Percentiles rank a stretch among this genome's conserved stretches.
phyloP scores from a whole-genome alignment of 2,797 vertebrate genomes.

The Tangara arthus region DNA sequence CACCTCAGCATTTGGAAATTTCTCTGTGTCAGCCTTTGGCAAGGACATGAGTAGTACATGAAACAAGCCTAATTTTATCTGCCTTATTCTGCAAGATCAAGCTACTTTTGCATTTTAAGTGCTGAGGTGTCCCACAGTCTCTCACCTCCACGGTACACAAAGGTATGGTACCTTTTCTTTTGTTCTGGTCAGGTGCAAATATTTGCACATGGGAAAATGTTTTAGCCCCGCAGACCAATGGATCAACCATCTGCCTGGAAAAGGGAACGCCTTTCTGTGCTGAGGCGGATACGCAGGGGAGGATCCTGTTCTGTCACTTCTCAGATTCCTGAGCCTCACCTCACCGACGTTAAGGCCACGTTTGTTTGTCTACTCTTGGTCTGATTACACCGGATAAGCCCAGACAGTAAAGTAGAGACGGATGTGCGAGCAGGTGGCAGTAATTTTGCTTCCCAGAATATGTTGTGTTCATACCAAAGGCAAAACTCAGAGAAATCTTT shows the following conservation, averaged over 20 bases:
- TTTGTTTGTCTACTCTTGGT: constrained; percentile 65
- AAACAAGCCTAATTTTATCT: neutral
- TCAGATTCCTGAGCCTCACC: constrained; percentile 27
- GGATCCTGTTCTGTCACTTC: constrained; percentile 73
- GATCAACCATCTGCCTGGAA: constrained; percentile 74
- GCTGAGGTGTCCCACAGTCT: constrained; percentile 77
- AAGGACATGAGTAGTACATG: neutral
- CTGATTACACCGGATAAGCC: constrained; percentile 62
- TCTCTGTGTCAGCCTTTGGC: neutral
- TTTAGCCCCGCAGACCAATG: constrained; percentile 49
- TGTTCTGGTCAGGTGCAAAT: constrained; percentile 75
- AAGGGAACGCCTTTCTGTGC: constrained; percentile 67
- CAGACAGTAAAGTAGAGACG: neutral
- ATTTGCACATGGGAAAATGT: constrained; percentile 74
- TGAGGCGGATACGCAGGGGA: constrained; percentile 67
- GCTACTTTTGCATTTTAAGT: constrained; percentile 23
- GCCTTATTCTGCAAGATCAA: neutral
- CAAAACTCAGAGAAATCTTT: neutral
- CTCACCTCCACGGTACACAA: constrained; percentile 48
- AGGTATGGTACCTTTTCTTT: constrained; percentile 49
- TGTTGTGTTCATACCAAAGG: neutral
- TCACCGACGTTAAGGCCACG: constrained; percentile 3
- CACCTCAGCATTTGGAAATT: constrained; percentile 56
- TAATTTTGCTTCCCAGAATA: neutral
- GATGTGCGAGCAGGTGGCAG: neutral